A percentile compares a stretch with the other conserved stretches of the same genome.
These are phyloP conservation scores for Premnoplex brunnescens DNA, from an alignment of 2,797 vertebrate genomes.

Conservation along the genomic window DNA sequence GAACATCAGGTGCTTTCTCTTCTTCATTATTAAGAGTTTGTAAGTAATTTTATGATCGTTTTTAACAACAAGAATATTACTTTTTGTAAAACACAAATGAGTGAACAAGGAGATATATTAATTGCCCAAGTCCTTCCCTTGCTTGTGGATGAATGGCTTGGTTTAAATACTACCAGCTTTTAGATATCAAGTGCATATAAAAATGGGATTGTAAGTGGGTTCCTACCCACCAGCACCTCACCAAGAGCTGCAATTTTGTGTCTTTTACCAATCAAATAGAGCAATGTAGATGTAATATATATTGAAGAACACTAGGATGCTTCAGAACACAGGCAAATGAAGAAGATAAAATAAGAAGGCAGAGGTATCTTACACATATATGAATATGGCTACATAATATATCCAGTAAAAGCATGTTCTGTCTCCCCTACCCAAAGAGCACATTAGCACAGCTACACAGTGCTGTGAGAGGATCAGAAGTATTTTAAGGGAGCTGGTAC, in stretches of 20 bases:
- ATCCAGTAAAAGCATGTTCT: neutral
- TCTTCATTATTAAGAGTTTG: neutral
- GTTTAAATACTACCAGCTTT: neutral
- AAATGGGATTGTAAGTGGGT: neutral
- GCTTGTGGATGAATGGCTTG: neutral
- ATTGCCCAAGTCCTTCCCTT: neutral
- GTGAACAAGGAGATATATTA: neutral
- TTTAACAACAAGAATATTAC: neutral
- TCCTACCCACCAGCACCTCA: neutral
- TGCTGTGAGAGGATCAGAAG: neutral
- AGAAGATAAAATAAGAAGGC: neutral
- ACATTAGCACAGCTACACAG: neutral
- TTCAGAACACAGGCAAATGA: neutral
- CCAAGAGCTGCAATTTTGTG: neutral
- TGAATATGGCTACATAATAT: neutral
- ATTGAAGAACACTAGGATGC: neutral
- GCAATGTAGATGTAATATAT: neutral
- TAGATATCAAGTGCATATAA: neutral
- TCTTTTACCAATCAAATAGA: neutral
- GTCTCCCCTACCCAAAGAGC: neutral
- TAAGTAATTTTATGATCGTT: neutral
- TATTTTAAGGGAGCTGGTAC: neutral
- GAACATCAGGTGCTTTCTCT: neutral
- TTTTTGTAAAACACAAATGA: neutral
- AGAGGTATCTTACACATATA: neutral